Evolutionary conservation across 2,797 vertebrate species (phyloP), one percentile per base, ranked within the genome.

Genomic region (Bryconaethiops microstoma): DNA sequence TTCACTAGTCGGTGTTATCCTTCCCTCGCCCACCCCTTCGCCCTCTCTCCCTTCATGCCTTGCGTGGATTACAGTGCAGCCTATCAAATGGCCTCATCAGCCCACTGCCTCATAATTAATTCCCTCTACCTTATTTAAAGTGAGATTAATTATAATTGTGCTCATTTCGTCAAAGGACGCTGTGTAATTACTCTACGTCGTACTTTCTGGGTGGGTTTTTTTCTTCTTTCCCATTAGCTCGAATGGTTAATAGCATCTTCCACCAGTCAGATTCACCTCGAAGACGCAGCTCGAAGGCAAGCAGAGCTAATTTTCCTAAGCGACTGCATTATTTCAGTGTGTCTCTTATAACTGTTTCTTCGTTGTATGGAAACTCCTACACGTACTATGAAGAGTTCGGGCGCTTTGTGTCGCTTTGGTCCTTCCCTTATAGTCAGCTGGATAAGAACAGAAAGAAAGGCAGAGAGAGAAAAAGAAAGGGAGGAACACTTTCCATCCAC

Each of bases 61-160:
- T 48, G 39, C 70, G 45, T 29, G 42, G 76, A 29, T 77, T n/a
- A n/a, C n/a, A n/a, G n/a, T n/a, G n/a, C n/a, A n/a, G n/a, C n/a
- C n/a, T n/a, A 77, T 67, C 76, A 77, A 77, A 54, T 39, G 16
- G 62, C 57, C 73, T 64, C 84, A 87, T 89, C 84, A 83, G 60
- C 85, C 78, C 57, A 48, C 78, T 84, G 64, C 86, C 76, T 23
- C 62, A 73, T 85, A 79, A 86, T 90, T 87, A 39, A 92, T 92
- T 89, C 89, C 73, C 87, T 89, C 86, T 88, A 83, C 82, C 84
- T 87, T 90, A 92, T 88, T 91, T 87, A 90, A 92, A 94, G 84
- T 86, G 86, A 86, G 88, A 92, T 91, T 88, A 87, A 93, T 93
- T 92, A 88, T 90, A 92, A 87, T 69, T 86, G 6, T 68, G 79